Evolutionary conservation across 2,888 invertebrate genomes (phyloP), one percentile per base, ranked within the genome.

Genomic region (Lasioglossum marginatum): DNA sequence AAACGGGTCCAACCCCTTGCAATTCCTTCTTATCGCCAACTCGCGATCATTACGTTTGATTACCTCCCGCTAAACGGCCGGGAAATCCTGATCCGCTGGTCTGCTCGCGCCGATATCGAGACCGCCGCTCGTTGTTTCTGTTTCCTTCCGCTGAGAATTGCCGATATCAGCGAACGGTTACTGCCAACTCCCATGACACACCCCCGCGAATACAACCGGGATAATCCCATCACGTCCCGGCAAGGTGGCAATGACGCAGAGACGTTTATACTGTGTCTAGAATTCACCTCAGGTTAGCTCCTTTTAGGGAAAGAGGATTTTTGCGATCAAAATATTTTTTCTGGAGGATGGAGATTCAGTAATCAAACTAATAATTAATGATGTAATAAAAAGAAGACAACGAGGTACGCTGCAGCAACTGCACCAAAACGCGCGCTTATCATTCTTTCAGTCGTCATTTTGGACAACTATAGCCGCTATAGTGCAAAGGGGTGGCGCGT

Each of bases 41-140:
- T 16, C 77, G 73, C 16, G 68, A 81, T 72, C 76, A 60, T 82
- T 85, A 77, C 71, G 70, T 82, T 79, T 82, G 71, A 81, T 84
- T 34, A 60, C 74, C 43, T 40, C n/a, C 37, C 73, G 40, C 73
- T 43, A 63, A 84, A 73, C 40, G 66, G 23, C 48, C 31, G 68
- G 77, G 68, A 77, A 83, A 77, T 57, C 45, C 72, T 16, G 45
- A 77, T 81, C 63, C 81, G 48, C 16, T 66, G 19, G 27, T 31
- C 68, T 68, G 63, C 68, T 74, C 45, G 6, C 40, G 31, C 74
- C 75, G 52, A 80, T 70, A 75, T 27, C 23, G 23, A 8, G n/a
- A 40, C 23, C 48, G 5, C 74, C 10, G 31, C 37, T 40, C 37
- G 37, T 37, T 68, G 68, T 37, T 68, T 34, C 27, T 73, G 73